Evolutionary conservation across 2,888 invertebrate genomes (phyloP), one percentile per base, ranked within the genome.

Genomic region (Cylloceria caligata): DNA sequence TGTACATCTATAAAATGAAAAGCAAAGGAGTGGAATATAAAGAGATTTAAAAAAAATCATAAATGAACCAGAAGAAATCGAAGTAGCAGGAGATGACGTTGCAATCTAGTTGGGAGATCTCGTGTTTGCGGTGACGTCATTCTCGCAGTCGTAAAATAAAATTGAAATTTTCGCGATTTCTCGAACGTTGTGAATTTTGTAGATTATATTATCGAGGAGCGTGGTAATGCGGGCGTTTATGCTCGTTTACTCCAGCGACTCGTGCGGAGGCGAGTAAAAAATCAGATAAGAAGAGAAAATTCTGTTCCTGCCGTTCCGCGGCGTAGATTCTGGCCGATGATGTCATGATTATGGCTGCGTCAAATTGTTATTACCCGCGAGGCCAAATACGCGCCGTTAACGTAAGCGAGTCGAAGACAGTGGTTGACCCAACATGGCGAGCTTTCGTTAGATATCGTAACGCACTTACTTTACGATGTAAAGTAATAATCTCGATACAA

Each of bases 101-200:
- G 65, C 47, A 34, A 67, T 67, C 60, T 60, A 67, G 64, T 73
- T 69, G 71, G 74, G 39, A 57, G 57, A 67, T 78, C 64, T 13
- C 64, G 42, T 39, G 68, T 52, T 34, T 13, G n/a, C 27, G 47
- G 62, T 82, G 78, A 78, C 77, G 78, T 78, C 47, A 55, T 71
- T 36, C 67, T 21, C 16, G 16, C 52, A 62, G 62, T 80, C 74
- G 49, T 80, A 65, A 80, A 80, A 47, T 71, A 30, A 71, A 19
- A 19, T 19, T 75, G 69, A 69, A 64, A 80, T 75, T 24, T 55
- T 16, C 16, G 27, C 19, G 65, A 30, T 71, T 72, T 73, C 78
- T 57, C 47, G 71, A 67, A 36, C 71, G 73, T 67, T 75, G 76
- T 73, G 71, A 69, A 69, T 77, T 78, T 75, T 64, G 64, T 72